Evolutionary conservation across 2,797 vertebrate species (phyloP).

Genomic region (Microcaecilia unicolor): DNA sequence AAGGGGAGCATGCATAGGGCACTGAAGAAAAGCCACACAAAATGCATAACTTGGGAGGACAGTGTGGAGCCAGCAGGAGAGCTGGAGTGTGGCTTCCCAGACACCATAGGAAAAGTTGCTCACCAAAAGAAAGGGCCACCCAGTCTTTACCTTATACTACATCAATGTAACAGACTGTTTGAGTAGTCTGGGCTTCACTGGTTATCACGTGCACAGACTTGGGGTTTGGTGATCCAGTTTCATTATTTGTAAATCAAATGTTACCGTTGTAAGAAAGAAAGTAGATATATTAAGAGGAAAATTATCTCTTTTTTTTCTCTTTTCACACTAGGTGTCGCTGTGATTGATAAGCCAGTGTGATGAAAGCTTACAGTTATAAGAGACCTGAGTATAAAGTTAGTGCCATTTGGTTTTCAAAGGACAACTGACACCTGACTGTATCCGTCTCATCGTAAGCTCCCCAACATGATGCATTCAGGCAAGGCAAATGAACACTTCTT

Average conservation of each 20-base stretch:
- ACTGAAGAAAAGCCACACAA: too few relatives aligned
- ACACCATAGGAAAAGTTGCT: too few relatives aligned
- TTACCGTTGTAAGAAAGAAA: not conserved
- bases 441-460: slow-evolving; percentile 14
- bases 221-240: not conserved
- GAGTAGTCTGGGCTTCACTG: too few relatives aligned
- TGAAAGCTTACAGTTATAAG: slow-evolving; percentile 1
- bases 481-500: slow-evolving; percentile 5
- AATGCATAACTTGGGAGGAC: too few relatives aligned
- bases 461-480: slow-evolving; percentile 5
- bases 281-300: not conserved
- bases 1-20: too few relatives aligned
- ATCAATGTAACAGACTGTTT: not conserved
- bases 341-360: slow-evolving; percentile 67
- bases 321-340: slow-evolving; percentile 51
- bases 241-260: not conserved
- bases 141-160: too few relatives aligned
- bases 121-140: too few relatives aligned
- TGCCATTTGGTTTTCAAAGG: slow-evolving; percentile 16
- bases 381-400: slow-evolving; percentile 25
- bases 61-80: too few relatives aligned
- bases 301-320: slow-evolving; percentile 6
- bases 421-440: slow-evolving; percentile 3
- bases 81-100: too few relatives aligned
- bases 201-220: not conserved